phyloP scores from a whole-genome alignment of 2,797 vertebrate genomes.

The Halcyon badia region DNA sequence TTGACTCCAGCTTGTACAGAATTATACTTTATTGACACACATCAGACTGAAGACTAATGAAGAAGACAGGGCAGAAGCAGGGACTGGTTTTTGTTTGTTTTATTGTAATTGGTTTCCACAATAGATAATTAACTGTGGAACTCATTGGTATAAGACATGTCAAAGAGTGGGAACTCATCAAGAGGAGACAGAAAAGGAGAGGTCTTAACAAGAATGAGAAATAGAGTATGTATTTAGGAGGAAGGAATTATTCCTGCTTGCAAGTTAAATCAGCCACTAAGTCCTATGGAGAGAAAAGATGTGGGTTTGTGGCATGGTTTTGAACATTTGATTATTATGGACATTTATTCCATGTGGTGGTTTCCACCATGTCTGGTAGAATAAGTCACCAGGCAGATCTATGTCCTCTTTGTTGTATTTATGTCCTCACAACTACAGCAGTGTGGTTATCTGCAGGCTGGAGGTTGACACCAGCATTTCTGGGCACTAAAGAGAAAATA shows the following conservation, averaged over 20 bases:
- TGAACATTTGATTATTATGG: background rate
- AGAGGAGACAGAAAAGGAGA: background rate
- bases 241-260: background rate
- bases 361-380: background rate
- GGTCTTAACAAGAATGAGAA: background rate
- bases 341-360: background rate
- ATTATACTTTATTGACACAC: constrained; percentile 44
- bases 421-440: background rate
- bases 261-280: background rate
- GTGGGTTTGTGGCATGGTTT: background rate
- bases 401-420: background rate
- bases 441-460: background rate
- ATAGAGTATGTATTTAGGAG: background rate
- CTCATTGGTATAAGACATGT: background rate
- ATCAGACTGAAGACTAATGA: constrained; percentile 30
- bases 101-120: constrained; percentile 60
- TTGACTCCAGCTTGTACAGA: background rate
- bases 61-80: background rate
- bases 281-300: background rate
- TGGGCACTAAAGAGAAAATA: background rate
- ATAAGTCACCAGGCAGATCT: background rate
- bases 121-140: constrained; percentile 45
- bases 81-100: constrained; percentile 20
- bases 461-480: background rate
- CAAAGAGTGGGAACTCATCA: background rate